Base-by-base conservation (phyloP, 2,113 vertebrate genomes). In the Anoura caudifer region DNA sequence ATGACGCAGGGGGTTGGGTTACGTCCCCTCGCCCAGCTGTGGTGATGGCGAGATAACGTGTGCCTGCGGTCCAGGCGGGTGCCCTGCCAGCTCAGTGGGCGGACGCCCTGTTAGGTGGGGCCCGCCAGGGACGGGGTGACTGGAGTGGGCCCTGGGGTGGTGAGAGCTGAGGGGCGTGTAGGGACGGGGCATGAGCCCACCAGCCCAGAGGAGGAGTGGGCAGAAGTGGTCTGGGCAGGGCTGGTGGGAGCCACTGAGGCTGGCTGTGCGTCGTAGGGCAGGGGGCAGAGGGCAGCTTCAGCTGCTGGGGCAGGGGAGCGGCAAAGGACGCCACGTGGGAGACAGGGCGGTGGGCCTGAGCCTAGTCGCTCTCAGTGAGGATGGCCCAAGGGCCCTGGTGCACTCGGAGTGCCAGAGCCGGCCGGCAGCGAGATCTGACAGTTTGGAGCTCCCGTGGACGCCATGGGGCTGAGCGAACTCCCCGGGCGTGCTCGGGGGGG, bases 11-110 rank as follows among this genome's bases (percentile, higher is more conserved):
- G 77, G 86, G 59, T 61, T 73, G 43, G 31, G n/a, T 84, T 36
- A n/a, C 85, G 38, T 11, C 82, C 52, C n/a, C 70, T 31, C 2
- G 1, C 22, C 54, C 15, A 28, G 65, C 65, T 45, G n/a, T 92
- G 96, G 91, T 54, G 19, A 43, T 43, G 0, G 1, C 6, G 67
- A 97, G 96, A 93, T 96, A 96, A 94, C 4, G 0, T 54, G 5
- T 41, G 9, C 47, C 5, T n/a, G 31, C 1, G 3, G 31, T 67
- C 26, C 20, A 8, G 50, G 59, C 7, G 2, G 47, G 14, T 3
- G 0, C n/a, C 50, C 20, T 0, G 28, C 72, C 56, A 73, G 69
- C 13, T 33, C 33, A 14, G 81, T 7, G 9, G 28, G 33, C 5
- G 13, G 52, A 16, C 3, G 12, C 13, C 5, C 19, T 12, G 17